Evolutionary conservation across 2,113 vertebrate species (phyloP), one percentile per base, ranked within the genome.

Genomic region (Ceyx margarethae): DNA sequence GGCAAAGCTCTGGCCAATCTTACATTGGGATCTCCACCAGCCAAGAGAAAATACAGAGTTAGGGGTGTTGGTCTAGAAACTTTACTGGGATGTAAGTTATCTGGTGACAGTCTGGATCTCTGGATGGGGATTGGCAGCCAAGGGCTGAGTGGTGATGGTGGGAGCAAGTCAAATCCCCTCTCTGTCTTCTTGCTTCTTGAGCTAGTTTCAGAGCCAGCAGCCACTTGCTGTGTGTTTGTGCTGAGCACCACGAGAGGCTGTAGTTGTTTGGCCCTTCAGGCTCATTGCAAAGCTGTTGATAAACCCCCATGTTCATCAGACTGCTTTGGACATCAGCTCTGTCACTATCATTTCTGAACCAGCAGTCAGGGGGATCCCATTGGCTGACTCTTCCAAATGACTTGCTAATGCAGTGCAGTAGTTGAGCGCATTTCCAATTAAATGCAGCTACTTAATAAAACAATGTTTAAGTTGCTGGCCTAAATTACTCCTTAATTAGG

Each of bases 401-500:
- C 90, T 95, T 93, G 81, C 86, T 94, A 95, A 95, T 89, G 71
- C 81, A 94, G 50, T 69, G 84, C 79, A 83, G 83, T 71, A 93
- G 78, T 87, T 90, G 53, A 96, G 77, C 87, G 91, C 75, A 90
- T 95, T 91, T 95, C 85, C 94, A 95, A 95, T 95, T 97, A 96
- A 92, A 91, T 58, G 71, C 87, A 95, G 51, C 73, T 91, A 95
- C 78, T 90, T 96, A 81, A 92, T 87, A 94, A 95, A 94, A 95
- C 75, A 93, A 89, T 69, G 73, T 93, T 93, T 90, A 94, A 94
- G 90, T 87, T 94, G 61, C 81, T 96, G 91, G 92, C 91, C 95
- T 96, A 95, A 96, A 95, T 95, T 93, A 92, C 81, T 89, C 76
- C 84, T 91, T 95, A 96, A 96, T 97, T 93, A 94, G 94, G 95